These are phyloP conservation scores for Brachypterus glaber DNA, from an alignment of 2,888 invertebrate genomes.

Conservation along the genomic window DNA sequence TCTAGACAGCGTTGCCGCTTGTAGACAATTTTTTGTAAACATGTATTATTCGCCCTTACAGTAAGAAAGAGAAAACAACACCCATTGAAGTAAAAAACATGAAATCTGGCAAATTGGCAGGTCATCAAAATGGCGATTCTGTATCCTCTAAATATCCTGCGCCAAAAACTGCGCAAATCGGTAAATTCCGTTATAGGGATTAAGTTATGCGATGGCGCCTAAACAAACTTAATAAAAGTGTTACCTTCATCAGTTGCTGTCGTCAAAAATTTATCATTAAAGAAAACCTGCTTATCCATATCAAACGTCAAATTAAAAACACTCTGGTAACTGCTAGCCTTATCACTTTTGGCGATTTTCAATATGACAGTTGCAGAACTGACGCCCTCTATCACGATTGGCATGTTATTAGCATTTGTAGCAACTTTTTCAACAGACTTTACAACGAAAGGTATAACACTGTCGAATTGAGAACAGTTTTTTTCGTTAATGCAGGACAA, in stretches of 20 bases:
- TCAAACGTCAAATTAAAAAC: conserved; percentile 66
- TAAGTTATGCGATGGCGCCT: background rate
- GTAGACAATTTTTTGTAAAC: too few relatives aligned
- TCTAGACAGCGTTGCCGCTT: too few relatives aligned
- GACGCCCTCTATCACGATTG: conserved; percentile 62
- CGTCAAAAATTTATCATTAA: conserved; percentile 71
- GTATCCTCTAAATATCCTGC: too few relatives aligned
- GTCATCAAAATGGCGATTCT: too few relatives aligned
- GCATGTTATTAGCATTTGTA: conserved; percentile 62
- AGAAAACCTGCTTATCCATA: conserved; percentile 67
- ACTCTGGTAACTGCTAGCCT: conserved; percentile 44
- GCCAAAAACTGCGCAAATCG: too few relatives aligned
- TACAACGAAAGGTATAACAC: conserved; percentile 53
- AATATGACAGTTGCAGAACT: conserved; percentile 59
- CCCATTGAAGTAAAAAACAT: too few relatives aligned
- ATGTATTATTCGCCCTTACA: too few relatives aligned
- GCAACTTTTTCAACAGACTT: conserved; percentile 67
- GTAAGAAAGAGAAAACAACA: too few relatives aligned
- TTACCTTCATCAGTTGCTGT: conserved; percentile 59
- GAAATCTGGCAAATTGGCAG: too few relatives aligned
- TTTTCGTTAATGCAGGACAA: conserved; percentile 53
- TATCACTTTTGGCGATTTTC: conserved; percentile 46
- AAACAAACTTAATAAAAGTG: conserved; percentile 7
- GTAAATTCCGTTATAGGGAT: too few relatives aligned
- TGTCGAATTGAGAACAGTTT: conserved; percentile 40